phyloP scores from a whole-genome alignment of 2,113 vertebrate species.

The Larimichthys polyactis region DNA sequence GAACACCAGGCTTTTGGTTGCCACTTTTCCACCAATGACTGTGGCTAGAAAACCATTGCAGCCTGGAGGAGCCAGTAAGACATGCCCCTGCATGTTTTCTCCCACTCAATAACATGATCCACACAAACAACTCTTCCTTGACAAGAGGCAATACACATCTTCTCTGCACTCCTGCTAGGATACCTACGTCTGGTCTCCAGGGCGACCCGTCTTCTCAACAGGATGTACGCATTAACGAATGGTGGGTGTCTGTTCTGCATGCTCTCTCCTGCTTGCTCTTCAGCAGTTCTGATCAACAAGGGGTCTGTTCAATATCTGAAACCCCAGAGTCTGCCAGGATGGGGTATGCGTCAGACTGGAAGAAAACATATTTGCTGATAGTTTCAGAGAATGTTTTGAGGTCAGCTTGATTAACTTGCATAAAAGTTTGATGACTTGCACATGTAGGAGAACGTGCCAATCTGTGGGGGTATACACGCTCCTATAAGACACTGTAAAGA shows the following conservation, averaged over 20 bases:
- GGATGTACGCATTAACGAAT: conserved; percentile 56
- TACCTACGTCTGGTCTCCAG: conserved; percentile 59
- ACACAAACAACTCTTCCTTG: conserved; percentile 37
- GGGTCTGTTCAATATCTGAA: conserved; percentile 47
- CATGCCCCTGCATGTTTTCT: conserved; percentile 7
- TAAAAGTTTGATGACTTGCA: conserved; percentile 58
- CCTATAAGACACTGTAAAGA: background rate
- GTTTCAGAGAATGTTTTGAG: conserved; percentile 52
- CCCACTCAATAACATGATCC: conserved; percentile 32
- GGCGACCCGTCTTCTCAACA: conserved; percentile 57
- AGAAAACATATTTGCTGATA: conserved; percentile 21
- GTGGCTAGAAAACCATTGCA: conserved; percentile 1
- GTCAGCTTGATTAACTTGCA: conserved; percentile 53
- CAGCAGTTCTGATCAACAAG: conserved; percentile 46
- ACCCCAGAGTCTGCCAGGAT: conserved; percentile 39
- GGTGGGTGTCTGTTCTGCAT: conserved; percentile 49
- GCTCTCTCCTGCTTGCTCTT: conserved; percentile 32
- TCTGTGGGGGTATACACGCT: background rate
- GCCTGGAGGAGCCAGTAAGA: conserved; percentile 11
- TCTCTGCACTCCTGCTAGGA: conserved; percentile 43
- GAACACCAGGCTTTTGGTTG: background rate
- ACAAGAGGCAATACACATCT: conserved; percentile 1
- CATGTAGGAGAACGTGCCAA: conserved; percentile 10
- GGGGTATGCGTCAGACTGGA: conserved; percentile 43
- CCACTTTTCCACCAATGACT: background rate